phyloP scores from a whole-genome alignment of 2,888 invertebrate genomes.

The Ferrisia virgata region DNA sequence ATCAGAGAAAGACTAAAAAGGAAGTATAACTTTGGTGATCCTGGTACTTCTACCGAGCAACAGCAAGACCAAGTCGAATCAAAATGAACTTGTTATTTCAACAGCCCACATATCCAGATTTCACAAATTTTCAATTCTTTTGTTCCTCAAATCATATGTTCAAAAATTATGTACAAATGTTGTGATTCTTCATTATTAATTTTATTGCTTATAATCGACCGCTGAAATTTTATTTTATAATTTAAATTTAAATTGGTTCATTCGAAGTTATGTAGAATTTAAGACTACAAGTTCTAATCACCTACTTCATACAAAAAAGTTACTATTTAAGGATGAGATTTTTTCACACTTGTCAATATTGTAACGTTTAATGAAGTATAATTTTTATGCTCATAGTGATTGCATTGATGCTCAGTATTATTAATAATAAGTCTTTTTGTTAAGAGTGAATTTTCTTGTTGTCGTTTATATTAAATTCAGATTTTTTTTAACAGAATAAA shows the following conservation, averaged over 20 bases:
- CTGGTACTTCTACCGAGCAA: neutral
- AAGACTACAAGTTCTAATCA: neutral
- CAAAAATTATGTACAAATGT: neutral
- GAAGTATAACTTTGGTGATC: constrained; percentile 59
- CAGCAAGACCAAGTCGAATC: neutral
- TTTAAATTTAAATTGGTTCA: neutral
- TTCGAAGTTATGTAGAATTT: neutral
- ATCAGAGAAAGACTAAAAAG: constrained; percentile 71
- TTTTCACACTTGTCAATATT: neutral
- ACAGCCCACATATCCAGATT: neutral
- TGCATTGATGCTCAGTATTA: neutral
- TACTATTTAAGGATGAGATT: neutral
- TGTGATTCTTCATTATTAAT: neutral
- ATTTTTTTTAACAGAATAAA: neutral
- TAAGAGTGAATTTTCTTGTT: neutral
- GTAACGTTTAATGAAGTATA: neutral
- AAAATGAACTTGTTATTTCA: neutral
- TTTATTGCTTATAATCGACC: neutral
- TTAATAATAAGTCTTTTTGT: neutral
- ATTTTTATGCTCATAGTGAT: too few species aligned
- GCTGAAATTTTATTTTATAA: neutral
- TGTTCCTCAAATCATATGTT: neutral
- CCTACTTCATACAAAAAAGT: neutral
- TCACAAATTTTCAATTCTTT: neutral
- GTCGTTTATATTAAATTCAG: neutral